Evolutionary conservation across 2,888 invertebrate species (phyloP), one percentile per base, ranked within the genome.

Genomic region (Eupithecia inturbata): DNA sequence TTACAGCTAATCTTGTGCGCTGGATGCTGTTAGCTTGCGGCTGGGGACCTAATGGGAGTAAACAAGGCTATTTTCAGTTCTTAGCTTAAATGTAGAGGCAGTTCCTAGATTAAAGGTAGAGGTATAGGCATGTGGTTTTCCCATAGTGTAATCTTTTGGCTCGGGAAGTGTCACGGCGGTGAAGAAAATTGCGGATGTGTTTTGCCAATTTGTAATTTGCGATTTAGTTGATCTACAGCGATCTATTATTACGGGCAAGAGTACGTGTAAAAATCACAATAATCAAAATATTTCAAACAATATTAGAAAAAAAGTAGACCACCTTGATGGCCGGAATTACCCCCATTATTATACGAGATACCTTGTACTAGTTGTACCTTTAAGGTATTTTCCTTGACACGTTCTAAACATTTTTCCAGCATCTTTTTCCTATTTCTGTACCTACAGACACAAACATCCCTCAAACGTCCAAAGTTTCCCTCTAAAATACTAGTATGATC

Each of bases 1-100:
- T 77, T 73, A 76, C 77, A 79, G 75, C 80, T 84, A 85, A 87
- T 86, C 82, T 83, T 75, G 79, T 83, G 73, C 80, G 62, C 75
- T 74, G 64, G 80, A 81, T 80, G 78, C 80, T 77, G 78, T 81
- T 70, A 53, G 57, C 41, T 53, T 36, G 64, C 39, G 63, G 57
- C 26, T 4, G 57, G 53, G 53, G 5, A 57, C 12, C 57, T 26
- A 26, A 57, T 57, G 57, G 22, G 14, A 14, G 57, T 22, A 26
- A 57, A 57, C 57, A 26, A 26, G 57, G 26, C 14, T 57, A 57
- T 26, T 53, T 53, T 53, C 22, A 22, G n/a, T 22, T 10, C 10
- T 3, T 53, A 22, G 9, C 3, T 53, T 0, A 22, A 53, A 22
- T 10, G 12, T 22, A 53, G 3, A 49, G n/a, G n/a, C 22, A 22